phyloP scores from a whole-genome alignment of 2,113 vertebrate genomes.

The Mionectes macconnelli region DNA sequence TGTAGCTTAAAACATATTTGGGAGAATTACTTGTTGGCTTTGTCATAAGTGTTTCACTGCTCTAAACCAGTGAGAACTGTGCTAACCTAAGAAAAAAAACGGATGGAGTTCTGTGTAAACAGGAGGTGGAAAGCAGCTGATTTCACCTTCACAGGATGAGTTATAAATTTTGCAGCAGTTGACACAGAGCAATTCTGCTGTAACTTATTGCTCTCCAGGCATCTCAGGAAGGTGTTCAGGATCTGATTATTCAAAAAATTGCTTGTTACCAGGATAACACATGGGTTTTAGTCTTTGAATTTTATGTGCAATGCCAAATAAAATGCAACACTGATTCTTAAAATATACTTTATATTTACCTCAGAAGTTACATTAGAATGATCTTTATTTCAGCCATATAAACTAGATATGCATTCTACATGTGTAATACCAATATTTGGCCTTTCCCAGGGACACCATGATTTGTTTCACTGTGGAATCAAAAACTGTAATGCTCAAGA shows the following conservation, averaged over 20 bases:
- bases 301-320: background rate
- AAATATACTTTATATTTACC: background rate
- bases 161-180: background rate
- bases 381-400: background rate
- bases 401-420: background rate
- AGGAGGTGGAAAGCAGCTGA: background rate
- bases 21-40: background rate
- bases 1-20: background rate
- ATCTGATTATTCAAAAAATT: background rate
- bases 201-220: background rate
- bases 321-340: background rate
- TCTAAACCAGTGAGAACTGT: background rate
- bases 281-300: background rate
- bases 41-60: background rate
- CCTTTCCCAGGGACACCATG: background rate
- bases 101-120: background rate
- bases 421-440: background rate
- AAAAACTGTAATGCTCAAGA: background rate
- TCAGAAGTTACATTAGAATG: background rate
- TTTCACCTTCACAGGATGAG: background rate
- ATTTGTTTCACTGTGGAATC: background rate
- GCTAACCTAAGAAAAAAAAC: background rate
- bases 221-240: background rate
- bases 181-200: background rate
- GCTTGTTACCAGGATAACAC: background rate